Evolutionary conservation across 2,888 invertebrate species (phyloP), one percentile per base, ranked within the genome.

Genomic region (Psococerastis gibbosa): DNA sequence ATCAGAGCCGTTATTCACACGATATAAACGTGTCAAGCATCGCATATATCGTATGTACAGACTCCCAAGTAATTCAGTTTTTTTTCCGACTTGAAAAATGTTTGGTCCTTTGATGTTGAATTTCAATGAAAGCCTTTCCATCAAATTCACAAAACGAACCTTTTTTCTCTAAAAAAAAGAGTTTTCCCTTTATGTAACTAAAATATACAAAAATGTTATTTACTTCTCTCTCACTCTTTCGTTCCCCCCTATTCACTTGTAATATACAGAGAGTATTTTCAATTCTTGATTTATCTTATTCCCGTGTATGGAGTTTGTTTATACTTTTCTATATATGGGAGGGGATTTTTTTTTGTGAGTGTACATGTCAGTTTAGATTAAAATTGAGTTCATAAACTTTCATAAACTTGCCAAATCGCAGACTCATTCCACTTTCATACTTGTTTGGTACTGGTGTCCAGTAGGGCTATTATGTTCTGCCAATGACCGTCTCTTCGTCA

Each of bases 71-170:
- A 38, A 38, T 38, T 18, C 38, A 38, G 17, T 38, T 38, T 33
- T 38, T 38, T 38, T 38, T 15, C 17, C 15, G 38, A 17, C 22
- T 38, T 38, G 38, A 20, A 38, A 33, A 38, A 38, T 38, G 38
- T 38, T 38, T 38, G 22, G 38, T 38, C 38, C 38, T 38, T 38
- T 38, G 38, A 38, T 38, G 38, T 38, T 38, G 38, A 38, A 38
- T 38, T 38, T 38, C 38, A 38, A 38, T 38, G 38, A 38, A 38
- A 38, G 17, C 38, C 38, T 38, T 38, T 38, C 38, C 38, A 38
- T 38, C 38, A 38, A 38, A 38, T 38, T 38, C 22, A 38, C 38
- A 38, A 38, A 38, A 38, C 38, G 38, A 38, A 16, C 38, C 22
- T 38, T 20, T 38, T 38, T 38, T 34, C 13, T 34, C 15, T 18